Evolutionary conservation across 1,140 invertebrate species (phyloP), one percentile per base, ranked within the genome.

Genomic region (Thereuonema tuberculata): DNA sequence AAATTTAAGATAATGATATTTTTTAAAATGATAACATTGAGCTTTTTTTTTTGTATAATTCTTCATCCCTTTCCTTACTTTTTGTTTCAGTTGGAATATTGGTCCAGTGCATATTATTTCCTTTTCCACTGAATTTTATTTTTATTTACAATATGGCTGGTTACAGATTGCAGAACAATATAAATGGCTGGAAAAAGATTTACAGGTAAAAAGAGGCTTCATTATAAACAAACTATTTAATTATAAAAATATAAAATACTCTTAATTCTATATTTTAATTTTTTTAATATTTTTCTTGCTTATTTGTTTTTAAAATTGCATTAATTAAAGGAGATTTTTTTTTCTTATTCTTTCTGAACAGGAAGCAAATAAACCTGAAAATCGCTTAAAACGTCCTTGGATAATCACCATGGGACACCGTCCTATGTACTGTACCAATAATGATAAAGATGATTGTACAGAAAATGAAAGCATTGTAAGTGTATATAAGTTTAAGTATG

Each of bases 401-500:
- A 92, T 98, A 60, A 82, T 98, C 46, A 82, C 88, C 3, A 89
- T 84, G 72, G 93, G 91, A n/a, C 93, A 98, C 72, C 77, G 93
- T 21, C 94, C 95, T 1, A 96, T 98, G 93, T 98, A 98, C 71
- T 98, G 94, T 72, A 93, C 89, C 61, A 91, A 94, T 71, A 76
- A 77, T 64, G 85, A 95, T 70, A 70, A 75, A 2, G 86, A 92
- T 68, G 93, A 97, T 72, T 98, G 94, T 69, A 85, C 85, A 1
- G 80, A 84, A 61, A 80, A 86, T 63, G 78, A 86, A 68, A 83
- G 84, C 83, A 25, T 73, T 86, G 48, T 64, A 65, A 52, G 12
- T n/a, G 23, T 56, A 54, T 9, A 49, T 21, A 27, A 37, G 17
- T 37, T 9, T 9, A 5, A 37, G 5, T 9, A 37, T 9, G 17